Base-by-base conservation (phyloP, 2,888 invertebrate species). In the Leistus spinibarbis region DNA sequence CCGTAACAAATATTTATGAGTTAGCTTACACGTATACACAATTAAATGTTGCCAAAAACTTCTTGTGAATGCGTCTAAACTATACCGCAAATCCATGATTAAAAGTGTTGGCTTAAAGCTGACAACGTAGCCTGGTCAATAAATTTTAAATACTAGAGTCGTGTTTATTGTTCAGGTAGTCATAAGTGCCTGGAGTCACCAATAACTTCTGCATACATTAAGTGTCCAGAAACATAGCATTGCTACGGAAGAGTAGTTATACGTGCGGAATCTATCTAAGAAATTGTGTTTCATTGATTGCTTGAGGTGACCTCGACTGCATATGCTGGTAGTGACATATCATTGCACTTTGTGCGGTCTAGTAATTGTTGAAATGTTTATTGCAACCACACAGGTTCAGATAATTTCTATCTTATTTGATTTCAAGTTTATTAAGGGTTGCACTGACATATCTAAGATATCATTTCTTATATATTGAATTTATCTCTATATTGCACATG, bases 151-250 rank as follows among this genome's bases (percentile, higher is more conserved):
- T 63, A 63, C 62, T 53, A 40, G 53, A 40, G 13, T 17, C 20
- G 19, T 4, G 40, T 60, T 66, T 66, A 66, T 53, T 66, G 62
- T 70, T 19, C 60, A 60, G 69, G 69, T 60, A 63, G 54, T 54
- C 16, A 53, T 70, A 70, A 70, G 40, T 70, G 69, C 62, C 40
- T 20, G 40, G 40, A 70, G 69, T 70, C 69, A 62, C 69, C 62
- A 70, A 62, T 70, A 70, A 63, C 62, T 70, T 27, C 16, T 10
- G 60, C 60, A 60, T 60, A 60, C 10, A 60, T 60, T n/a, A 60
- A 60, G 20, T 22, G 19, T 20, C 60, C 60, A 20, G 19, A 19
- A 19, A 22, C 20, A 17, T 22, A 9, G 5, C 9, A 13, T 17
- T 22, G 22, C 19, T 19, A 22, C 60, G 60, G 20, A 60, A 20